Percentiles rank a stretch among this genome's conserved stretches.
Evolutionary conservation across 2,797 vertebrate genomes (phyloP).

Genomic region (Dendrocincla fuliginosa): DNA sequence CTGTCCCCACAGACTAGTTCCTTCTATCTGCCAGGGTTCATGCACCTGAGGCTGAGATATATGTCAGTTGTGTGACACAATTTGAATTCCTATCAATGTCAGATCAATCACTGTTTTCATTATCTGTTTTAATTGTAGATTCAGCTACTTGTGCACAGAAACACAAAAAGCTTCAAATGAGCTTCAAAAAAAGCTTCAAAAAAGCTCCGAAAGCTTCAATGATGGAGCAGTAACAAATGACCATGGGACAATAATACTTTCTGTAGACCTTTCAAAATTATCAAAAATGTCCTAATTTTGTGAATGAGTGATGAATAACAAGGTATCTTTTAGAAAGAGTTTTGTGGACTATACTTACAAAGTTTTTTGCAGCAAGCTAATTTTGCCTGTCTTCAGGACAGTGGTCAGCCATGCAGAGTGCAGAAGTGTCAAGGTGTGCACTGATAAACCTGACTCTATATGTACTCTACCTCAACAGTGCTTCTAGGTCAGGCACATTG

Average conservation of each 20-base stretch:
- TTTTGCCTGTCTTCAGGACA: neutral
- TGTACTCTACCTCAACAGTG: accelerated
- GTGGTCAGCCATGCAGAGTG: neutral
- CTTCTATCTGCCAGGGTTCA: neutral
- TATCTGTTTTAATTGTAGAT: neutral
- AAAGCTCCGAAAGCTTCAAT: neutral
- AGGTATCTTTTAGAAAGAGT: neutral
- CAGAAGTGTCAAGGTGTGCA: neutral
- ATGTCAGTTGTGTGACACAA: neutral
- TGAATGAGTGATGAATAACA: neutral
- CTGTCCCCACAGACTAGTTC: neutral
- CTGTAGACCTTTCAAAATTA: neutral
- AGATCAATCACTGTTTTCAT: neutral
- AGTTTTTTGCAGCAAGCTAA: neutral
- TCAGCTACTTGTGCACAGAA: neutral
- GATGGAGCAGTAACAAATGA: neutral
- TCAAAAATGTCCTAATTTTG: neutral
- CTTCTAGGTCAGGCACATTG: neutral
- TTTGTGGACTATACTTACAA: neutral
- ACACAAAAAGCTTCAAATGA: too few relatives aligned
- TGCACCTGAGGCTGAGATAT: neutral
- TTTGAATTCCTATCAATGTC: neutral
- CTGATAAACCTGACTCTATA: neutral
- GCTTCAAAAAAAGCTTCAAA: too few relatives aligned
- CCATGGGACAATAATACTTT: neutral